Conservation (phyloP, 2,888 invertebrate genomes). For the Melieria picta region DNA sequence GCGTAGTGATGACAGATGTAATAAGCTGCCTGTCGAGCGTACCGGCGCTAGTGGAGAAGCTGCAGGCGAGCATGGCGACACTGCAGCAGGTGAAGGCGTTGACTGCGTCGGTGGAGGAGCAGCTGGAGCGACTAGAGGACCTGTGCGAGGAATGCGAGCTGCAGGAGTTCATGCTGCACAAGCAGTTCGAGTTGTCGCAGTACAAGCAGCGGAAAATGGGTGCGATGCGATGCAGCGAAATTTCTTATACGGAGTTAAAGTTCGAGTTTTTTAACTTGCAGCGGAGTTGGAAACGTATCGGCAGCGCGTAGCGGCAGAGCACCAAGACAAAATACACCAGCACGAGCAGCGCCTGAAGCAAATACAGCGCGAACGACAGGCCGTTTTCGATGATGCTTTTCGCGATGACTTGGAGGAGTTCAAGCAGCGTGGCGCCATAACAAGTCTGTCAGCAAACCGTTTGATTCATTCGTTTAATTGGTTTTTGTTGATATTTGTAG, state of each 20-base stretch:
- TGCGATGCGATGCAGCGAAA: constrained; percentile 48
- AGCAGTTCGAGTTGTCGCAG: constrained; percentile 72
- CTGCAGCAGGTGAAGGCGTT: constrained; percentile 67
- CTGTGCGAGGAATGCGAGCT: constrained; percentile 73
- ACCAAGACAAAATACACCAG: constrained; percentile 69
- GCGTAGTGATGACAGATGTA: constrained; percentile 55
- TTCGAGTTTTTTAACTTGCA: constrained; percentile 37
- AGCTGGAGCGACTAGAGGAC: constrained; percentile 71
- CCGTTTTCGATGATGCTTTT: constrained; percentile 77
- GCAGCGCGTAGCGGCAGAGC: constrained; percentile 70
- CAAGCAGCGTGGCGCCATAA: constrained; percentile 72
- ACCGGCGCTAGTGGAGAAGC: constrained; percentile 62
- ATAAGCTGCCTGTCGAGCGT: constrained; percentile 54
- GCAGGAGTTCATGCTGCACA: constrained; percentile 72
- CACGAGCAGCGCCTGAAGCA: constrained; percentile 70
- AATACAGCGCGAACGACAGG: constrained; percentile 73
- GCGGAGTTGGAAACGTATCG: constrained; percentile 64
- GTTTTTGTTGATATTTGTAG: constrained; percentile 36
- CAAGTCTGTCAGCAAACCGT: constrained; percentile 65
- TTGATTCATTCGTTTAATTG: background rate
- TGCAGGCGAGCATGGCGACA: constrained; percentile 63
- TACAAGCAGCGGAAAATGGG: constrained; percentile 74
- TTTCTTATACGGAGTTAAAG: background rate
- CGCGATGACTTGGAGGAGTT: constrained; percentile 74
- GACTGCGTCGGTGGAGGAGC: constrained; percentile 70